phyloP scores from a whole-genome alignment of 2,888 invertebrate species.

The Tortrix viridana region DNA sequence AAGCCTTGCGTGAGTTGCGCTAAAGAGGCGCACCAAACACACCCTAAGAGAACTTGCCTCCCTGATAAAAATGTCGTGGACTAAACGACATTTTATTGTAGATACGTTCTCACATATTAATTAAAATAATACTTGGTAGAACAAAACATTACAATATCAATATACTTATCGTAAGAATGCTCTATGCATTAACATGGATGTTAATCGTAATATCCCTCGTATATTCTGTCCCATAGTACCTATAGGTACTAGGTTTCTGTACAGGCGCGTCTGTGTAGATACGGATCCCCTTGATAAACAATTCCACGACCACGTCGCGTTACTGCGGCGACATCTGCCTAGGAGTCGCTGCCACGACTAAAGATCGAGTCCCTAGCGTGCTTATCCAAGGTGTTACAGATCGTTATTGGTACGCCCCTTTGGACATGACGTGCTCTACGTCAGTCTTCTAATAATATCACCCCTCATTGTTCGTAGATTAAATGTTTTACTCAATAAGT shows the following conservation, averaged over 20 bases:
- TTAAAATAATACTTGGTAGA: not conserved
- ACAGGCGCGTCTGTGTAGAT: no score
- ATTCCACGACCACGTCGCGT: no score
- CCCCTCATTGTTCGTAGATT: slow-evolving; percentile 25
- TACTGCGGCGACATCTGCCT: no score
- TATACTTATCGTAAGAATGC: no score
- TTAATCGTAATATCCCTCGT: slow-evolving; percentile 13
- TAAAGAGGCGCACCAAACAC: no score
- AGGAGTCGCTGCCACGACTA: no score
- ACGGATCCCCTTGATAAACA: no score
- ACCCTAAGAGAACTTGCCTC: no score
- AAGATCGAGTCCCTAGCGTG: not conserved
- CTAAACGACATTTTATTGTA: not conserved
- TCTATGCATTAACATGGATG: slow-evolving; percentile 11
- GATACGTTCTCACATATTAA: not conserved
- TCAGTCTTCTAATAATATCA: not conserved
- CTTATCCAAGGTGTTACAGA: not conserved
- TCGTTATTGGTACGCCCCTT: not conserved
- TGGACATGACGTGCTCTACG: not conserved
- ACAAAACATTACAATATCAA: not conserved
- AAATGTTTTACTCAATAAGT: slow-evolving; percentile 24
- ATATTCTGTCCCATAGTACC: slow-evolving; percentile 1
- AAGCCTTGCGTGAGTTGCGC: no score
- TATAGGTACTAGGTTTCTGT: not conserved
- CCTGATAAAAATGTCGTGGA: no score